These are phyloP conservation scores for Trichosurus vulpecula DNA, from an alignment of 2,797 vertebrate species.

Conservation along the genomic window DNA sequence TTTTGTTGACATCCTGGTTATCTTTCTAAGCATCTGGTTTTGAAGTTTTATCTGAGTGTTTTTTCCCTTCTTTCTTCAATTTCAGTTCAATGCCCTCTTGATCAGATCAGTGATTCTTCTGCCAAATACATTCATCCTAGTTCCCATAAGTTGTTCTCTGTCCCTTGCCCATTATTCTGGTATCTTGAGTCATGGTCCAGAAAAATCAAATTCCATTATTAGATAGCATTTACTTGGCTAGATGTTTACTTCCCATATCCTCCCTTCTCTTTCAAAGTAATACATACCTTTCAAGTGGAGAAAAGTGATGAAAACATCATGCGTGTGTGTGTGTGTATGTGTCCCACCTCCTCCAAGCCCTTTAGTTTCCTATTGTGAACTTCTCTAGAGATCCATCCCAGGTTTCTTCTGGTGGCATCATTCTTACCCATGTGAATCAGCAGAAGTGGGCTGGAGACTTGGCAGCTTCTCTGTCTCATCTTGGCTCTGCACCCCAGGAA, in stretches of 20 bases:
- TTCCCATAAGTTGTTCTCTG: neutral
- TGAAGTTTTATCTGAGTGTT: neutral
- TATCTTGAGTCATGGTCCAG: neutral
- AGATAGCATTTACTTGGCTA: neutral
- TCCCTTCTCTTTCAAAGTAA: neutral
- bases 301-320: neutral
- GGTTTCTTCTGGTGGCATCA: neutral
- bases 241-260: neutral
- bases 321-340: neutral
- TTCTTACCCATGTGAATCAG: neutral
- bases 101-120: neutral
- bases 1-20: neutral
- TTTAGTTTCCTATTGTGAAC: neutral
- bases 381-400: neutral
- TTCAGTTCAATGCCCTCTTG: neutral
- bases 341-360: neutral
- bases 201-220: neutral
- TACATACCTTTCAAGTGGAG: neutral
- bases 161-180: neutral
- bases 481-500: neutral
- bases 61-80: neutral
- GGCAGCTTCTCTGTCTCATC: constrained; percentile 10
- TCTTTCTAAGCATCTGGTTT: neutral
- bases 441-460: neutral
- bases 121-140: neutral